These are phyloP conservation scores for Acronicta psi DNA, from an alignment of 2,888 invertebrate species.

Conservation along the genomic window DNA sequence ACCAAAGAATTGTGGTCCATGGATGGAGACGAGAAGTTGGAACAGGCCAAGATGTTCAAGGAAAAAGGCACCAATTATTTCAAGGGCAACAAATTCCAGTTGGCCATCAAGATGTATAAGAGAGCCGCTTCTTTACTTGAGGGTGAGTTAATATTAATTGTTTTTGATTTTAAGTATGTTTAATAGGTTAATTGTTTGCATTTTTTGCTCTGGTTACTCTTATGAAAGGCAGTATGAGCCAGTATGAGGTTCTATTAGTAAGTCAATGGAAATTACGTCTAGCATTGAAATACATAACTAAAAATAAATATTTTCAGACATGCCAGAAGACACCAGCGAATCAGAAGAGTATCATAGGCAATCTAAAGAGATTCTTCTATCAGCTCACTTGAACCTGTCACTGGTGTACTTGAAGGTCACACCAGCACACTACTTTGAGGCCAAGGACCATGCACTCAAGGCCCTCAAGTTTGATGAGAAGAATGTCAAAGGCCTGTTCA, in stretches of 20 bases:
- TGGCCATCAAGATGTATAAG: conserved; percentile 96
- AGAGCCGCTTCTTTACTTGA: conserved; percentile 91
- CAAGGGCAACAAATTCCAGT: conserved; percentile 92
- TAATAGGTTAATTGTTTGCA: too few relatives aligned
- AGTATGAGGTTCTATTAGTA: too few relatives aligned
- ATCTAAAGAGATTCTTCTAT: conserved; percentile 89
- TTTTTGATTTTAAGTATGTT: too few relatives aligned
- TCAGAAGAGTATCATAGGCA: conserved; percentile 64
- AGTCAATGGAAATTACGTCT: too few relatives aligned
- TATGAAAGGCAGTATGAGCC: too few relatives aligned
- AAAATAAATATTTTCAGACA: conserved; percentile 59
- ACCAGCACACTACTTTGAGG: conserved; percentile 91
- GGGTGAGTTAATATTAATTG: conserved; percentile 63
- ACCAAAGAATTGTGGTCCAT: conserved; percentile 95
- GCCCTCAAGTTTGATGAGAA: conserved; percentile 92
- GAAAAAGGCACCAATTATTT: conserved; percentile 97
- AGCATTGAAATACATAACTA: too few relatives aligned
- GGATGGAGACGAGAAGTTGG: conserved; percentile 93
- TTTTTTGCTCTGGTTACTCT: too few relatives aligned
- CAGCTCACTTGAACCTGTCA: conserved; percentile 94
- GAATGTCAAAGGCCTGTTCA: conserved; percentile 96
- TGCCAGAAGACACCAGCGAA: conserved; percentile 66
- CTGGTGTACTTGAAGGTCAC: conserved; percentile 93
- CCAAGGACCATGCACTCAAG: conserved; percentile 92
- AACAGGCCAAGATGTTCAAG: conserved; percentile 94